Percentiles rank a stretch among this genome's conserved stretches.
Conservation (phyloP, 2,113 vertebrate species). For the Corythornis cristatus region DNA sequence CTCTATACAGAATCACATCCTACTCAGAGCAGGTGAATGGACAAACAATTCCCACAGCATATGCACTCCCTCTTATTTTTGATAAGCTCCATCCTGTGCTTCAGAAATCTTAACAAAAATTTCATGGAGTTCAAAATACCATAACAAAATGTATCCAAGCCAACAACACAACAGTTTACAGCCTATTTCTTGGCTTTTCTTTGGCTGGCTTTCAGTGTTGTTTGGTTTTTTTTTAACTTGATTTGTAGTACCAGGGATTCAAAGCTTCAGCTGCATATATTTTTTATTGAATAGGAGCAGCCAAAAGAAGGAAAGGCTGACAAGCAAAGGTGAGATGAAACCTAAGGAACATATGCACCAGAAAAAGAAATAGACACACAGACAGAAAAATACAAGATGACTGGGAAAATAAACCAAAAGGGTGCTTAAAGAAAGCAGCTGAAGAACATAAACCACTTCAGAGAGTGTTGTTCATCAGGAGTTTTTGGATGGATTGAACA, state of each 20-base stretch:
- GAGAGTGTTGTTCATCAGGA: neutral
- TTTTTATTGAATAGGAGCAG: neutral
- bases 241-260: neutral
- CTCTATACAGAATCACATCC: neutral
- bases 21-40: neutral
- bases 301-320: neutral
- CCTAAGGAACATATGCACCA: neutral
- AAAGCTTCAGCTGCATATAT: neutral
- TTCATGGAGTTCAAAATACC: neutral
- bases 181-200: neutral
- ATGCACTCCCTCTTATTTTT: fast-evolving
- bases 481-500: neutral
- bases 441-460: neutral
- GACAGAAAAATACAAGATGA: neutral
- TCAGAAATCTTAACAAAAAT: neutral
- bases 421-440: neutral
- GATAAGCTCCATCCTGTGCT: neutral
- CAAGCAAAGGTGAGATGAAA: neutral
- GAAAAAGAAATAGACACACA: neutral
- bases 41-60: neutral
- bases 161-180: neutral
- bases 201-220: neutral
- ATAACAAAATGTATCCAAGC: neutral
- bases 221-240: neutral
- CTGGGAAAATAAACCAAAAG: neutral